Percentiles rank a stretch among this genome's conserved stretches.
These are phyloP conservation scores for Oryctes rhinoceros DNA, from an alignment of 1,140 invertebrate genomes.

Conservation along the genomic window DNA sequence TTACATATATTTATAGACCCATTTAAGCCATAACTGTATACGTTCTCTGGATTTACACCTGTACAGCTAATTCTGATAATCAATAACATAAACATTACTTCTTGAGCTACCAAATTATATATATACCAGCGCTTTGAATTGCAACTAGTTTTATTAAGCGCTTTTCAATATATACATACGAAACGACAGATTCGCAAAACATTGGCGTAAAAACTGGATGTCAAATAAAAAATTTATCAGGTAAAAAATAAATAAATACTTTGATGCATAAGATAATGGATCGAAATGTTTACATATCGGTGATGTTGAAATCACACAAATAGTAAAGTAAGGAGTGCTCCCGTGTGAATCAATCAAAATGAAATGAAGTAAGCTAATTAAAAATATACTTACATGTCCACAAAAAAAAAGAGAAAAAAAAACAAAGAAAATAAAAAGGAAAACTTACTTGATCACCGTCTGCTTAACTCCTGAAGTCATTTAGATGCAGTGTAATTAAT, in stretches of 20 bases:
- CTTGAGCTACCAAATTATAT: background rate
- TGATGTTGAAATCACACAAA: background rate
- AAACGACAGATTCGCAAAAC: too few species aligned
- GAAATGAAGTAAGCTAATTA: background rate
- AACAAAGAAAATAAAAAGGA: background rate
- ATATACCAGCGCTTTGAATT: too few species aligned
- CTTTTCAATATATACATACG: too few species aligned
- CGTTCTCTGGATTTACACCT: background rate
- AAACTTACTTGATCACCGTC: conserved; percentile 21
- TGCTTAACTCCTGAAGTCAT: conserved; percentile 34
- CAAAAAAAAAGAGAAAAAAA: background rate
- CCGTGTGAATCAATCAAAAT: background rate
- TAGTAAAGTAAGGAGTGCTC: background rate
- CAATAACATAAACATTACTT: background rate
- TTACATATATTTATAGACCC: background rate
- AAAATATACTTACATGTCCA: background rate
- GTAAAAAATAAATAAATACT: too few species aligned
- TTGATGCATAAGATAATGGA: background rate
- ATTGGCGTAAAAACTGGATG: too few species aligned
- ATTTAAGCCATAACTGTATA: background rate
- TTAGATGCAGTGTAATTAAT: background rate
- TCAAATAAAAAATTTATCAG: too few species aligned
- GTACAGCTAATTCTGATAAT: background rate
- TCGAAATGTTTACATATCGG: background rate
- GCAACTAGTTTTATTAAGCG: too few species aligned